Conservation (phyloP, 2,797 vertebrate species). For the Toxotes lorentzi region DNA sequence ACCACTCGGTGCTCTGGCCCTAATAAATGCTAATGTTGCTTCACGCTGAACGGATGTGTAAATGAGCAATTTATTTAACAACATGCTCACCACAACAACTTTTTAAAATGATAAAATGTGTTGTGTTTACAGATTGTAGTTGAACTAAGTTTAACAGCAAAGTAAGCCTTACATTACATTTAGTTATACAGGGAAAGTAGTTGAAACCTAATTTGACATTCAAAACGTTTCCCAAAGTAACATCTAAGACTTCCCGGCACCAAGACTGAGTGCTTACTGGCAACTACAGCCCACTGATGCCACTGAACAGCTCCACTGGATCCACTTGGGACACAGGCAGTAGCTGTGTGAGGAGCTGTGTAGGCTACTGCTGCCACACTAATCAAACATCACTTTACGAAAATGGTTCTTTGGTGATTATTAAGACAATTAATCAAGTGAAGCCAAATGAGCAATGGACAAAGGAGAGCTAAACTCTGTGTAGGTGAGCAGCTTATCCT, state of each 20-base stretch:
- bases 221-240: neutral
- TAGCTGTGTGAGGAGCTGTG: neutral
- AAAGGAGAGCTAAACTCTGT: conserved; percentile 31
- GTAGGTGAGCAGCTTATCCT: conserved; percentile 61
- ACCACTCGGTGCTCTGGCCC: too few relatives aligned
- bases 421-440: conserved; percentile 8
- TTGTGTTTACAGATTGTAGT: too few relatives aligned
- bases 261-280: neutral
- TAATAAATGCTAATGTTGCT: too few relatives aligned
- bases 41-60: too few relatives aligned
- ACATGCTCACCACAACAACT: too few relatives aligned
- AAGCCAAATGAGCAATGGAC: conserved; percentile 13
- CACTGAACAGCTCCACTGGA: too few relatives aligned
- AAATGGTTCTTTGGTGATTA: neutral
- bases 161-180: neutral
- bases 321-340: neutral
- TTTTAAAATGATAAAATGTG: too few relatives aligned
- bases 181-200: neutral
- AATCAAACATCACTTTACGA: conserved; percentile 2
- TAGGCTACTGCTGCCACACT: neutral
- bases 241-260: neutral
- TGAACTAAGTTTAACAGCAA: neutral
- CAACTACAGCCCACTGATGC: neutral
- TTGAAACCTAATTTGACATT: conserved; percentile 4
- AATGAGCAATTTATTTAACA: too few relatives aligned